Evolutionary conservation across 2,113 vertebrate species (phyloP), one percentile per base, ranked within the genome.

Genomic region (Aleadryas rufinucha): DNA sequence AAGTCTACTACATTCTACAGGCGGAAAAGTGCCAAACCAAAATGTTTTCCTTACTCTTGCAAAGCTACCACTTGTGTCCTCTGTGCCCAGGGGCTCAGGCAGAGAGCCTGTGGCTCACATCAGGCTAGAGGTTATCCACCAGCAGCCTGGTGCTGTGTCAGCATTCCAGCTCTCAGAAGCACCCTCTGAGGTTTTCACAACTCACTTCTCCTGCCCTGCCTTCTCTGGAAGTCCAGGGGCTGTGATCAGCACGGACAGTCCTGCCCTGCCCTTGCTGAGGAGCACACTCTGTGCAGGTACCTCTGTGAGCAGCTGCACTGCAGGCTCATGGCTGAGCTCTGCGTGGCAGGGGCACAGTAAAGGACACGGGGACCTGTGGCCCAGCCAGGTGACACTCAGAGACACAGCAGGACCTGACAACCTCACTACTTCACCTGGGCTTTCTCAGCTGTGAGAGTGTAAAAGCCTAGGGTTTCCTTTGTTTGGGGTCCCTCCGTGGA

Each of bases 111-210:
- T 5, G 20, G 79, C 79, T 91, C 77, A 31, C 2, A 0, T 63
- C 68, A 70, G 72, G 33, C 74, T 75, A 41, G 81, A 90, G 87
- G 72, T 76, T 84, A 72, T 47, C 71, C 6, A 2, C 31, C 61
- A 80, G 71, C 76, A 89, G 89, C 68, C 71, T 65, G 65, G n/a
- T 93, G 87, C 91, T 81, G 69, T 53, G 82, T 83, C 86, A 89
- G 74, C 74, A 87, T 93, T 85, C 76, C 18, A 22, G 65, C 61
- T 54, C 47, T 60, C 78, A 45, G 57, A 56, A 84, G 68, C 72
- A 81, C 6, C 35, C 85, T 64, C 53, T 4, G 66, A 94, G 45
- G 61, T 47, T 90, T 82, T 45, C 14, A 5, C 49, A 69, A 19
- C 50, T 35, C 28, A 0, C 86, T 68, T 49, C 53, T 74, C 35